Evolutionary conservation across 92 coral and sea anemone genomes (phyloP).

Genomic region (Palythoa grandis): DNA sequence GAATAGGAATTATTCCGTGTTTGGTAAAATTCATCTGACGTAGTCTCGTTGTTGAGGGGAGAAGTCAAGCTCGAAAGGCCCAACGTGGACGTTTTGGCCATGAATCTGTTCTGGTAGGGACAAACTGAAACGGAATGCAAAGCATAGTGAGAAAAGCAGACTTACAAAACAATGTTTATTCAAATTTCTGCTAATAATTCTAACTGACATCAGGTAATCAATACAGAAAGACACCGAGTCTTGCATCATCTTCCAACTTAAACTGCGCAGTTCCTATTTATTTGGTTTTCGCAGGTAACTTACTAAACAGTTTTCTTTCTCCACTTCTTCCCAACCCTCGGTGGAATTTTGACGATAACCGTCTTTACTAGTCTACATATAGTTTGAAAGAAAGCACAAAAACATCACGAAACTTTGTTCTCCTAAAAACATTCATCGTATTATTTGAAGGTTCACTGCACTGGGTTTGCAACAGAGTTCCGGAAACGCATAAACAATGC

Average conservation of each 20-base stretch:
- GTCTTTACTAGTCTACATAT: not conserved
- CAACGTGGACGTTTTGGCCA: constrained; percentile 23
- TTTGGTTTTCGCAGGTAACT: not conserved
- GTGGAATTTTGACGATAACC: not conserved
- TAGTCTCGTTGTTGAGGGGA: constrained; percentile 24
- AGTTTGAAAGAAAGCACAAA: not conserved
- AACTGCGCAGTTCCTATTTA: not conserved
- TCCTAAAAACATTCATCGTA: not conserved
- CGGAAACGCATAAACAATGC: constrained; percentile 16
- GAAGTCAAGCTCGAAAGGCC: constrained; percentile 33
- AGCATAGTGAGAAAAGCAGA: not conserved
- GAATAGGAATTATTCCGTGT: not conserved
- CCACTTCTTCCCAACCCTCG: not conserved
- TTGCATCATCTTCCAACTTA: constrained; percentile 24
- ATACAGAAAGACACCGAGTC: not conserved
- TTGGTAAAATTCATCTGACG: not conserved
- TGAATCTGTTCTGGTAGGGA: constrained; percentile 10
- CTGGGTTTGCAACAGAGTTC: not conserved
- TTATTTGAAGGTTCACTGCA: not conserved
- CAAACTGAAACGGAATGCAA: constrained; percentile 14
- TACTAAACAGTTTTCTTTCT: not conserved
- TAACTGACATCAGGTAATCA: not conserved
- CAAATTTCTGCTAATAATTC: not conserved
- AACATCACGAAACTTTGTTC: not conserved
- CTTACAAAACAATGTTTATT: not conserved